Conservation (phyloP, 2,888 invertebrate genomes). For the Drosophila mercatorum region DNA sequence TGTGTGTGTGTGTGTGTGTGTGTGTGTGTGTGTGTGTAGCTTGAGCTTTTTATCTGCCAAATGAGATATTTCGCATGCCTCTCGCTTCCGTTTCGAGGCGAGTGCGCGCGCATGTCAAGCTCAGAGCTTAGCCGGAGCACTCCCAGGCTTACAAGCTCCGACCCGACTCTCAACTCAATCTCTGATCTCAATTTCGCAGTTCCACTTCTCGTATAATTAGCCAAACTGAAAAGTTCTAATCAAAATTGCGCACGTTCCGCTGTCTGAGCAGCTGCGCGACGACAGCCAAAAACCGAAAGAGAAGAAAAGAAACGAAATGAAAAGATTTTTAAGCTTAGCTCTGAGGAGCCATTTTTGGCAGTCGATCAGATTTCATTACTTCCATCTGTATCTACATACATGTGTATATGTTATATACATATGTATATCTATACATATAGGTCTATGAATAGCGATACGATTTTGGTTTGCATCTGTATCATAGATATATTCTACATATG, state of each 20-base stretch:
- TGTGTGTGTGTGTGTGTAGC: conserved; percentile 21
- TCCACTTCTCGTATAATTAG: conserved; percentile 40
- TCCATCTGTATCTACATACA: conserved; percentile 4
- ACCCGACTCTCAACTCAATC: neutral
- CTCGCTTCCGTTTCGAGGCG: conserved; percentile 66
- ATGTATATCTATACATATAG: too few species aligned
- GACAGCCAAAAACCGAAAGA: conserved; percentile 6
- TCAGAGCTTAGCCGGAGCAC: conserved; percentile 37
- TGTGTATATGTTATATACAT: too few species aligned
- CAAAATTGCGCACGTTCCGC: conserved; percentile 53
- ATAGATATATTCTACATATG: too few species aligned
- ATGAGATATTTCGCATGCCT: conserved; percentile 71
- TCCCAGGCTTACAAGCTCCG: conserved; percentile 38
- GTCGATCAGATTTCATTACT: conserved; percentile 18
- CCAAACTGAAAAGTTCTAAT: conserved; percentile 19
- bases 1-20: conserved; percentile 11
- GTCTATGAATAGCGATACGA: too few species aligned
- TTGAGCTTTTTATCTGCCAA: conserved; percentile 63
- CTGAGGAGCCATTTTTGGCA: conserved; percentile 31
- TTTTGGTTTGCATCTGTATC: too few species aligned
- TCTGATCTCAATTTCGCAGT: conserved; percentile 8
- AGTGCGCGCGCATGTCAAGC: conserved; percentile 48
- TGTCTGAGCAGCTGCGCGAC: conserved; percentile 25
- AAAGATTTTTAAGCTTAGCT: conserved; percentile 2
- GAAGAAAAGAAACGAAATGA: neutral